Percentiles rank a stretch among this genome's conserved stretches.
Conservation (phyloP, 2,797 vertebrate species). For the Moxostoma hubbsi region DNA sequence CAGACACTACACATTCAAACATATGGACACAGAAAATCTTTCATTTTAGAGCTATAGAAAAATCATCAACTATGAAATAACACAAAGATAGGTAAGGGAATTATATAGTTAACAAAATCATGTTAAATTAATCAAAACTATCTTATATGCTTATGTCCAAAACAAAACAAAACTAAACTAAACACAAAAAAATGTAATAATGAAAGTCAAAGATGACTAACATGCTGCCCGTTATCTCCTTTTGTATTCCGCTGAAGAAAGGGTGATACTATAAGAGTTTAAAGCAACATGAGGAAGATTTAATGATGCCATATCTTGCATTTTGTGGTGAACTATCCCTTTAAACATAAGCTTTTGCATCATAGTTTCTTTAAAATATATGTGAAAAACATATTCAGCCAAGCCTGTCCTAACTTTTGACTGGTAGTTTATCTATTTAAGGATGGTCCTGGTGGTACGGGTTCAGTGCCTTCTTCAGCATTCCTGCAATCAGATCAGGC, state of each 20-base stretch:
- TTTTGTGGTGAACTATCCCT: too few species aligned
- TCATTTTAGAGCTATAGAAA: too few species aligned
- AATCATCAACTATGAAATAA: background rate
- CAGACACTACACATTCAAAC: background rate
- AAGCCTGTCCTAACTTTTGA: slow-evolving; percentile 1
- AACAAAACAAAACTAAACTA: too few species aligned
- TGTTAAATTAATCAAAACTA: too few species aligned
- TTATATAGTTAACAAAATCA: too few species aligned
- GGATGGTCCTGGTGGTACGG: background rate
- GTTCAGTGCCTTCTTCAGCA: slow-evolving; percentile 30
- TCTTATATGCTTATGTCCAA: background rate
- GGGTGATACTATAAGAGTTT: too few species aligned
- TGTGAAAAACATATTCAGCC: background rate
- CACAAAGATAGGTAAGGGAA: background rate
- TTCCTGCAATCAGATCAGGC: slow-evolving; percentile 37
- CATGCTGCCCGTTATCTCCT: too few species aligned
- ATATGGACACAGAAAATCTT: background rate
- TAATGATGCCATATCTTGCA: too few species aligned
- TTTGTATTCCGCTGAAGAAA: too few species aligned
- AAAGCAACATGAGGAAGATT: too few species aligned
- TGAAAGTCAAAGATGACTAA: too few species aligned
- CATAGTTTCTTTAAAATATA: background rate
- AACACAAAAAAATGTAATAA: too few species aligned
- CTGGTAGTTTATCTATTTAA: background rate
- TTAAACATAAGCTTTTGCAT: background rate